Percentiles rank a stretch among this genome's conserved stretches.
phyloP scores from a whole-genome alignment of 53 echinoderm and acorn worm genomes.

The Holothuria leucospilota region DNA sequence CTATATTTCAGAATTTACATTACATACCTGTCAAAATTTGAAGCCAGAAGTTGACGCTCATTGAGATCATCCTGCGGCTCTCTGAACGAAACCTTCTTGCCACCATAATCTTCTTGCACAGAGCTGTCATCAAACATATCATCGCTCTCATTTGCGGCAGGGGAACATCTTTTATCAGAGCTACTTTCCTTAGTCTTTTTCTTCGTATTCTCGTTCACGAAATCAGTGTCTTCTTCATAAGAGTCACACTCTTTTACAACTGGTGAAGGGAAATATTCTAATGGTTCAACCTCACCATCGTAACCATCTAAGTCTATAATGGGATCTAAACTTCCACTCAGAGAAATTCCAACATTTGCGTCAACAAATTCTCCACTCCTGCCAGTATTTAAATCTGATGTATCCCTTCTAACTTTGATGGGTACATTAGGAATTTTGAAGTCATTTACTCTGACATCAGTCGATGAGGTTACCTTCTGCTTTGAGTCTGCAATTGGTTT shows the following conservation, averaged over 20 bases:
- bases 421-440: neutral
- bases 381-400: neutral
- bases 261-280: neutral
- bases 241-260: neutral
- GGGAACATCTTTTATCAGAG: neutral
- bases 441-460: neutral
- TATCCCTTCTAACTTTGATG: neutral
- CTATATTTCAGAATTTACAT: no score
- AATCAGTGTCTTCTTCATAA: neutral
- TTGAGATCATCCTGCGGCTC: no score
- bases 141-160: conserved; percentile 40
- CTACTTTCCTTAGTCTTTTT: neutral
- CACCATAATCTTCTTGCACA: neutral
- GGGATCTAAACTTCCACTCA: conserved; percentile 65
- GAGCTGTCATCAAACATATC: conserved; percentile 11
- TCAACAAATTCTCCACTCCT: neutral
- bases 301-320: conserved; percentile 46
- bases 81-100: neutral
- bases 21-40: no score
- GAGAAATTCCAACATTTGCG: conserved; percentile 16
- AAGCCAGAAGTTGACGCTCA: no score
- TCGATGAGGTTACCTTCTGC: neutral
- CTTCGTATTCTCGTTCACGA: neutral
- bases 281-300: conserved; percentile 30
- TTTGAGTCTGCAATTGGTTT: neutral